Conservation (phyloP, 1,140 invertebrate species). For the Papilio aristodemus region DNA sequence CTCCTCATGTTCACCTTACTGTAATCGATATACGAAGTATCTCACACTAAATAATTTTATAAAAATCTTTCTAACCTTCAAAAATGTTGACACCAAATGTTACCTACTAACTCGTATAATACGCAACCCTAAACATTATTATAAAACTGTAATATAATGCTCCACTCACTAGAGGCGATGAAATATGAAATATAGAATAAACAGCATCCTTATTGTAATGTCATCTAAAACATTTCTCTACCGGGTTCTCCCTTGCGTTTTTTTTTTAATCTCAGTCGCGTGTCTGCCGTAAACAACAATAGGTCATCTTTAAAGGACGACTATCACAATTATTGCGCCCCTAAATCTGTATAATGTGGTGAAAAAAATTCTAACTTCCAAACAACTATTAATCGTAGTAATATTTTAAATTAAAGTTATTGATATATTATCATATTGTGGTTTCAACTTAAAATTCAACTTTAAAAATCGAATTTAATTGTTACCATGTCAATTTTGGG, state of each 20-base stretch:
- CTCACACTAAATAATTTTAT: too few species aligned
- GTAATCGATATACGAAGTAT: too few species aligned
- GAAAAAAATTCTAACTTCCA: constrained; percentile 23
- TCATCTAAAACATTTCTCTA: constrained; percentile 19
- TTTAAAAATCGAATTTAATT: too few species aligned
- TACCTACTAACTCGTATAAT: not conserved
- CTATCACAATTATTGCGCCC: constrained; percentile 23
- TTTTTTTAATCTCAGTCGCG: constrained; percentile 34
- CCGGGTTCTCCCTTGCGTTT: not conserved
- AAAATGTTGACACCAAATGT: not conserved
- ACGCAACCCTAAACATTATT: not conserved
- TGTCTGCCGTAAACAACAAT: constrained; percentile 32
- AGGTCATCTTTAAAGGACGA: constrained; percentile 25
- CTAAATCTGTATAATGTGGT: not conserved
- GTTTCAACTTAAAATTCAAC: too few species aligned
- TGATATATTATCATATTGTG: not conserved
- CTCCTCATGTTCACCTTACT: too few species aligned
- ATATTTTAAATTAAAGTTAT: not conserved
- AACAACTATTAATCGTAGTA: too few species aligned
- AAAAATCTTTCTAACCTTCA: not conserved
- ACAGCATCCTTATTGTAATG: constrained; percentile 23
- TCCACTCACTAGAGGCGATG: constrained; percentile 23
- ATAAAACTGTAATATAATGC: not conserved
- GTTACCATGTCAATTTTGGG: too few species aligned
- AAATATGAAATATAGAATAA: constrained; percentile 31